These are phyloP conservation scores for Linepithema humile DNA, from an alignment of 1,140 invertebrate species.

Conservation along the genomic window DNA sequence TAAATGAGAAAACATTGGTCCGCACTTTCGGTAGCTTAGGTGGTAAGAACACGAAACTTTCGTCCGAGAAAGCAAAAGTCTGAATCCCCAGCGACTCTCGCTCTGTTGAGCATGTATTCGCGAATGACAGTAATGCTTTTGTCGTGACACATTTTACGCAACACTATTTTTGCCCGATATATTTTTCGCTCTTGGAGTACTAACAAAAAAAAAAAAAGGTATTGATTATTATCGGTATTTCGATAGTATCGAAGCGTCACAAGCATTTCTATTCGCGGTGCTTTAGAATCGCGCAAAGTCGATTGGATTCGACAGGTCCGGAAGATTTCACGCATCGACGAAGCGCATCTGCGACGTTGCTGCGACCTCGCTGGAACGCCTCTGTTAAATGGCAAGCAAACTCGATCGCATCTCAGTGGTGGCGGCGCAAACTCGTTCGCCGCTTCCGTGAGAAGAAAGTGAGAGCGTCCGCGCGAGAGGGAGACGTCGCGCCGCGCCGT, in stretches of 20 bases:
- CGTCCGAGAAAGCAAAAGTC: background rate
- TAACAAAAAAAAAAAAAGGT: background rate
- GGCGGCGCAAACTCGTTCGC: slow-evolving; percentile 15
- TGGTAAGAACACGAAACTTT: background rate
- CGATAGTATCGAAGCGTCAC: background rate
- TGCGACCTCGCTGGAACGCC: slow-evolving; percentile 22
- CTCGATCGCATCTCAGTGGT: background rate
- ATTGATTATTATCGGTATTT: background rate
- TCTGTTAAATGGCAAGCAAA: slow-evolving; percentile 33
- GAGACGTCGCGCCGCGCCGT: background rate
- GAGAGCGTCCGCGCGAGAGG: background rate
- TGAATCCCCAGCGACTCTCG: too few species aligned
- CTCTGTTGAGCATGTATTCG: too few species aligned
- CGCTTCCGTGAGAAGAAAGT: slow-evolving; percentile 33
- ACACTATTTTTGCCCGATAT: background rate
- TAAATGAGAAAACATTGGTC: background rate
- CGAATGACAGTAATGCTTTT: background rate
- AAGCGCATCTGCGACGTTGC: slow-evolving; percentile 10
- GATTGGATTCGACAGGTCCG: background rate
- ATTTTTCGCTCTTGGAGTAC: background rate
- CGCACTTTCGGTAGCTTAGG: background rate
- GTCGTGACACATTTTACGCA: background rate
- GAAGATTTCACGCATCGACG: slow-evolving; percentile 23
- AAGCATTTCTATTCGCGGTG: background rate
- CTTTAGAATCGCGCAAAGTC: background rate